These are phyloP conservation scores for Stenopsyche tienmushanensis DNA, from an alignment of 1,140 invertebrate species.

Conservation along the genomic window DNA sequence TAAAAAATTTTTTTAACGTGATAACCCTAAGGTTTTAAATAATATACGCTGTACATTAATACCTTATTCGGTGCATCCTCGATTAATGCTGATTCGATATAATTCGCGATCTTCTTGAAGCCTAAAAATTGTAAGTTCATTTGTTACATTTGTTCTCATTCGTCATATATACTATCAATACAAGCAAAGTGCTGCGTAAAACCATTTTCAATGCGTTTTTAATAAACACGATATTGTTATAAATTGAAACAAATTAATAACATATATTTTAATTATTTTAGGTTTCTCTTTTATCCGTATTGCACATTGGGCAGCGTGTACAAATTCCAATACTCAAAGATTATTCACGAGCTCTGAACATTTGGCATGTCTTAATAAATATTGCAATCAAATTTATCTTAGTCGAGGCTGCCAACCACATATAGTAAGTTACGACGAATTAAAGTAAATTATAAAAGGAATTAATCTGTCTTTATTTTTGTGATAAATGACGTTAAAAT, in stretches of 20 bases:
- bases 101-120: no score
- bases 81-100: no score
- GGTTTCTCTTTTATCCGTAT: slow-evolving; percentile 51
- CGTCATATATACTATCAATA: background rate
- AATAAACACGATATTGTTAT: no score
- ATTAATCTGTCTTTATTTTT: no score
- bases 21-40: no score
- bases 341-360: slow-evolving; percentile 57
- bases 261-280: slow-evolving; percentile 41
- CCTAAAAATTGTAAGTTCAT: no score
- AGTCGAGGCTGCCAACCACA: slow-evolving; percentile 58
- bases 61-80: no score
- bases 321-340: slow-evolving; percentile 46
- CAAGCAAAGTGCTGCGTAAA: background rate
- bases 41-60: no score
- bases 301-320: slow-evolving; percentile 50
- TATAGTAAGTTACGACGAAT: slow-evolving; percentile 53
- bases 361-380: slow-evolving; percentile 52
- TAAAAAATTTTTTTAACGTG: no score
- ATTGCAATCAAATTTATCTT: slow-evolving; percentile 63
- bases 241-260: no score
- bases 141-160: slow-evolving; percentile 55
- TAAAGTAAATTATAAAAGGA: no score
- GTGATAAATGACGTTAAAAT: no score
- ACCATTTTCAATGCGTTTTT: background rate